A percentile compares a stretch with the other conserved stretches of the same genome.
These are phyloP conservation scores for Sesia apiformis DNA, from an alignment of 2,888 invertebrate genomes.

Conservation along the genomic window DNA sequence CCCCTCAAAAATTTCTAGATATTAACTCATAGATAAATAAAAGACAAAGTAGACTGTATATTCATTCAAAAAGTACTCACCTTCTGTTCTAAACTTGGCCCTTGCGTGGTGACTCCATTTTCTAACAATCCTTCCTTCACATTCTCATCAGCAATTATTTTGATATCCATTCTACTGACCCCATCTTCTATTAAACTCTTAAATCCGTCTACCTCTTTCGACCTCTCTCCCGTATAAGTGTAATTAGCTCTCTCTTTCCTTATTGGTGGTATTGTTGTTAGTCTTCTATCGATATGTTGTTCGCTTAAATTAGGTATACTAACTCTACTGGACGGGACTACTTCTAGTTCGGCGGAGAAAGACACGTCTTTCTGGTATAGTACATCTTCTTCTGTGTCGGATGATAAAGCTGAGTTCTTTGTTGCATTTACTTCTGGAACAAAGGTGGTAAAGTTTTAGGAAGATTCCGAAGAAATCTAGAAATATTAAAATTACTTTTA, in stretches of 20 bases:
- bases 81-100: slow-evolving; percentile 80
- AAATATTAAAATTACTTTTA: too few relatives aligned
- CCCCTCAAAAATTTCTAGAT: too few relatives aligned
- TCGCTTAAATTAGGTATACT: slow-evolving; percentile 48
- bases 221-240: slow-evolving; percentile 50
- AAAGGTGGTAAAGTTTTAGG: slow-evolving; percentile 5
- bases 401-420: slow-evolving; percentile 67
- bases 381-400: slow-evolving; percentile 78
- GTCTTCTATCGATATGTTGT: slow-evolving; percentile 37
- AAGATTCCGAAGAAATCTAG: too few relatives aligned
- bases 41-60: background rate
- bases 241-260: slow-evolving; percentile 32
- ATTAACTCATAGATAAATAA: too few relatives aligned
- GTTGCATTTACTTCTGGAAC: slow-evolving; percentile 85
- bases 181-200: slow-evolving; percentile 63
- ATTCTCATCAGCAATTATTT: slow-evolving; percentile 52
- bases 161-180: slow-evolving; percentile 54
- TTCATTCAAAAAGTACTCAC: slow-evolving; percentile 26
- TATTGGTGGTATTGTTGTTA: background rate
- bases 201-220: slow-evolving; percentile 54
- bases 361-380: slow-evolving; percentile 86
- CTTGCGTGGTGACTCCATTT: slow-evolving; percentile 68
- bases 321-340: slow-evolving; percentile 65
- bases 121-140: slow-evolving; percentile 26
- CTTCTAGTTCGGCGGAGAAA: slow-evolving; percentile 82